phyloP scores from a whole-genome alignment of 2,888 invertebrate genomes.

The Siphlonurus alternatus region DNA sequence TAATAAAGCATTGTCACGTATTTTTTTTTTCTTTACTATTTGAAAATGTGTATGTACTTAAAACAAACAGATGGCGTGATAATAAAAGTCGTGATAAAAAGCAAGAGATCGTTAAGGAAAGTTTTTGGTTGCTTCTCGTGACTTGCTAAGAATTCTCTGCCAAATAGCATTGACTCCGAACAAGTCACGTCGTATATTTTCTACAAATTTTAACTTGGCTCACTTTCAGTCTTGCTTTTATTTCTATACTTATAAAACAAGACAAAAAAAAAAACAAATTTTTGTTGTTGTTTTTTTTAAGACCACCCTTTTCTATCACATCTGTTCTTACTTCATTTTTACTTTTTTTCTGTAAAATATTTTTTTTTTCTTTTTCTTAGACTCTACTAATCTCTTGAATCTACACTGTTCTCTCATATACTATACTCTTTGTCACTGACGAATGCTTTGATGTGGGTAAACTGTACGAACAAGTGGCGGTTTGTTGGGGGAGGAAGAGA shows the following conservation, averaged over 20 bases:
- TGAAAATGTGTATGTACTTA: no score
- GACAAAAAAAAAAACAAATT: background rate
- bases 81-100: background rate
- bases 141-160: background rate
- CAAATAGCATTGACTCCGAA: background rate
- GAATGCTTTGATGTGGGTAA: background rate
- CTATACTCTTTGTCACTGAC: background rate
- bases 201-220: background rate
- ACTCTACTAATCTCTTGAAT: background rate
- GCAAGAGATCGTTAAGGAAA: background rate
- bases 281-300: background rate
- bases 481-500: no score
- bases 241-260: background rate
- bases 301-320: background rate
- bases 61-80: background rate
- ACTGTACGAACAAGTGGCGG: background rate
- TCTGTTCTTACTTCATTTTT: background rate
- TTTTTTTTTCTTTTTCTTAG: background rate
- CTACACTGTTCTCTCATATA: background rate
- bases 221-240: background rate
- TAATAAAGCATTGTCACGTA: background rate
- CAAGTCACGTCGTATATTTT: no score
- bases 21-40: no score
- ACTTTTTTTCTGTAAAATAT: background rate
- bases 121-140: background rate